A percentile compares a stretch with the other conserved stretches of the same genome.
Conservation (phyloP, 1,140 invertebrate species). For the Hylyphantes graminicola region DNA sequence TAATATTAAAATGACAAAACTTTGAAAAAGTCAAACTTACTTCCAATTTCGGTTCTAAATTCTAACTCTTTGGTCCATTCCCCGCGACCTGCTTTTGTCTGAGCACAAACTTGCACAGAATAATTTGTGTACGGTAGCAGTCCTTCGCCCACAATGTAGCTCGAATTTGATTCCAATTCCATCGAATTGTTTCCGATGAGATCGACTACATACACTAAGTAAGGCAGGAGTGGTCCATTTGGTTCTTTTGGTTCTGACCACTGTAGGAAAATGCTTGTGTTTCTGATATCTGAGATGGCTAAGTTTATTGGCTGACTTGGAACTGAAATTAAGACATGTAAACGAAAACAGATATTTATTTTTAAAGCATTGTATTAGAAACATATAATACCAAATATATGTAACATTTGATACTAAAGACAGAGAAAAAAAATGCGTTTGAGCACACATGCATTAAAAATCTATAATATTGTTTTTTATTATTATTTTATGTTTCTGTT, state of each 20-base stretch:
- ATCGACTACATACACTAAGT: not conserved
- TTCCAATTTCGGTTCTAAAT: not conserved
- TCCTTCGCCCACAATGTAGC: not conserved
- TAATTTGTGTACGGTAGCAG: not conserved
- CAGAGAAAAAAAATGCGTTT: too few relatives aligned
- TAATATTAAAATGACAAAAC: not conserved
- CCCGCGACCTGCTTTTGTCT: not conserved
- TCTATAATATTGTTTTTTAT: too few relatives aligned
- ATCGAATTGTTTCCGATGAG: not conserved
- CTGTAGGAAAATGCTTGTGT: not conserved
- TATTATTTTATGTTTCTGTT: too few relatives aligned
- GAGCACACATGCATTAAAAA: too few relatives aligned
- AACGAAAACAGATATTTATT: not conserved
- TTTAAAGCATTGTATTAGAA: not conserved
- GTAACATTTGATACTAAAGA: too few relatives aligned
- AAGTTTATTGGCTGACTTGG: not conserved
- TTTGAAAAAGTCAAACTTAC: not conserved
- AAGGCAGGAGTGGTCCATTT: constrained; percentile 4
- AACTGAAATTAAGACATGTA: constrained; percentile 9
- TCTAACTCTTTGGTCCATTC: not conserved
- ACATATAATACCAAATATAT: not conserved
- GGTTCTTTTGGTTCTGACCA: not conserved
- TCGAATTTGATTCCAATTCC: not conserved
- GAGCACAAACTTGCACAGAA: not conserved
- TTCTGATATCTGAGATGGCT: not conserved